Evolutionary conservation across 2,888 invertebrate species (phyloP).

Genomic region (Osmoderma eremita): DNA sequence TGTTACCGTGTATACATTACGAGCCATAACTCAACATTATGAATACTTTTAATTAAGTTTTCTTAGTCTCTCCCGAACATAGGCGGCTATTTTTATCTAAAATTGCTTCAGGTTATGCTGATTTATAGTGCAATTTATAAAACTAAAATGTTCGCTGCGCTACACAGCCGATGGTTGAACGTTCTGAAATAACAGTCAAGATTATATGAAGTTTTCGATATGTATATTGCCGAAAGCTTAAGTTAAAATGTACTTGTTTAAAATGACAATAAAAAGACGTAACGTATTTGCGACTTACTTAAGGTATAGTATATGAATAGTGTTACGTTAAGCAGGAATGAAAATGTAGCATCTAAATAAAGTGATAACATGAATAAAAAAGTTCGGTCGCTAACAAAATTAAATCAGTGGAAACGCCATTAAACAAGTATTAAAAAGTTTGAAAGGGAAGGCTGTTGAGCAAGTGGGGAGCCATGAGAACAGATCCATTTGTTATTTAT

Average conservation of each 20-base stretch:
- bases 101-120: constrained; percentile 39
- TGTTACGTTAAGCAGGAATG: neutral
- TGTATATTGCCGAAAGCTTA: neutral
- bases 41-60: constrained; percentile 44
- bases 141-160: constrained; percentile 33
- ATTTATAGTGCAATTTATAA: constrained; percentile 37
- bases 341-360: neutral
- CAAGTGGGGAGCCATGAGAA: neutral
- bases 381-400: constrained; percentile 31
- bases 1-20: constrained; percentile 17
- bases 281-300: constrained; percentile 1
- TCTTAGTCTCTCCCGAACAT: constrained; percentile 37
- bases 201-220: neutral
- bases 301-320: neutral
- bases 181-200: neutral
- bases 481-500: constrained; percentile 21
- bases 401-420: constrained; percentile 19
- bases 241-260: neutral
- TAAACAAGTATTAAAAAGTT: constrained; percentile 31
- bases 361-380: constrained; percentile 8
- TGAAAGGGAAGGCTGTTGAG: constrained; percentile 7
- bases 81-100: constrained; percentile 34
- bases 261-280: no score
- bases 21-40: constrained; percentile 41
- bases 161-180: neutral